Evolutionary conservation across 2,113 vertebrate genomes (phyloP).

Genomic region (Rhynchopsitta pachyrhyncha): DNA sequence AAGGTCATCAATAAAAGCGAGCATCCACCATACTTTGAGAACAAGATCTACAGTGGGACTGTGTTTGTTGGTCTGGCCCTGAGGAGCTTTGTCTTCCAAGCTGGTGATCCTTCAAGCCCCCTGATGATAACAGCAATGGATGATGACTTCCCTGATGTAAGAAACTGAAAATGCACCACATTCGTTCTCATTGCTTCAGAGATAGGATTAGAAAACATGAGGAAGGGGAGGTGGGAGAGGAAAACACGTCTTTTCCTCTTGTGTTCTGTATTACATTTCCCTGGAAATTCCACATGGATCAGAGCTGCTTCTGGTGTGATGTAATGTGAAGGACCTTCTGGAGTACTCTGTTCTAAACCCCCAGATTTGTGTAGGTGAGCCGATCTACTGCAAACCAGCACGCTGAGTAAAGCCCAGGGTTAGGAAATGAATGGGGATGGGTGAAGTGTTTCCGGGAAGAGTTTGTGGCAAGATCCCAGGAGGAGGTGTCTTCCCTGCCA

Average conservation of each 20-base stretch:
- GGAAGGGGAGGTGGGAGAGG: not conserved
- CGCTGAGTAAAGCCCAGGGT: not conserved
- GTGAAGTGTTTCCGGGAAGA: not conserved
- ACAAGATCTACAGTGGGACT: conserved; percentile 64
- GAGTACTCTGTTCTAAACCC: not conserved
- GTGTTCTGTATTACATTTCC: not conserved
- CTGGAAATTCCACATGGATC: not conserved
- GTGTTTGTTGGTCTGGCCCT: conserved; percentile 70
- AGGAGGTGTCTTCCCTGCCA: not conserved
- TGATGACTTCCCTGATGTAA: conserved; percentile 61
- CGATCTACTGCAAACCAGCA: not conserved
- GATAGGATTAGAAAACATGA: not conserved
- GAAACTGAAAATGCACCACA: not conserved
- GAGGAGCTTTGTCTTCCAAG: conserved; percentile 80
- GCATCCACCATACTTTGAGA: conserved; percentile 78
- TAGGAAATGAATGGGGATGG: not conserved
- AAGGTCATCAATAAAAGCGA: conserved; percentile 81
- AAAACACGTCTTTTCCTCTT: not conserved
- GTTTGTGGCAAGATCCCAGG: not conserved
- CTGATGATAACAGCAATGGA: conserved; percentile 55
- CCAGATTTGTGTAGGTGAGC: not conserved
- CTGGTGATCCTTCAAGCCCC: conserved; percentile 70
- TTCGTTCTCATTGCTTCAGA: not conserved
- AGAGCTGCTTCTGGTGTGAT: not conserved
- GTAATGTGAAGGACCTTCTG: not conserved